Base-by-base conservation (phyloP, 35 echinoderm and acorn worm genomes). In the Strongylocentrotus purpuratus region DNA sequence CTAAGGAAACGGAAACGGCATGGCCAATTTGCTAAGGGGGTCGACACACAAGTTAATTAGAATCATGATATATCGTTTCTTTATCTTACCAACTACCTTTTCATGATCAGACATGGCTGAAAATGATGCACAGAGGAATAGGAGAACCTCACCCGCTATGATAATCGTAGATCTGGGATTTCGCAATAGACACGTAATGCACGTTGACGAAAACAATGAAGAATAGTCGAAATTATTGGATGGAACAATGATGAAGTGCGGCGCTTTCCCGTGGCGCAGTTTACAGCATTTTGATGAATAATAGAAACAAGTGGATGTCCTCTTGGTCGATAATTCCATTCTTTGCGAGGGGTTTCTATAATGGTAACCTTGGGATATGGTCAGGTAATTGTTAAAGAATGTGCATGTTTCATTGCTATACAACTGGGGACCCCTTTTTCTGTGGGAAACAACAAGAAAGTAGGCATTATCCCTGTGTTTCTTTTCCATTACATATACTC, bases 151-250 rank as follows among this genome's bases (percentile, higher is more conserved):
- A n/a, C 7, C 25, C 28, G 20, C 20, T 78, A n/a, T 22, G 28
- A n/a, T 78, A 28, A 78, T 78, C 20, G 65, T 78, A 78, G 65
- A 78, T n/a, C 28, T 78, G 65, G 65, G 65, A 78, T 22, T 78
- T 59, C n/a, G 20, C 7, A 1, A 28, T 28, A 18, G 7, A 28
- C 65, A 78, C 65, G 65, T 78, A 78, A 78, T 78, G 2, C 65
- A 78, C 65, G 65, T 78, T n/a, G 65, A 78, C 22, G 65, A 78
- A 78, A n/a, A 78, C 20, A 78, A 78, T 78, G 65, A 78, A 78
- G 65, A 78, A 78, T 78, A 22, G 65, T n/a, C 25, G 7, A n/a
- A 18, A 28, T 78, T 78, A 78, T 78, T 78, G 65, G 65, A 28
- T n/a, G 5, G 65, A 78, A 78, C 65, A 78, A 78, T 78, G 65